Percentiles rank a stretch among this genome's conserved stretches.
Evolutionary conservation across 2,113 vertebrate genomes (phyloP).

Genomic region (Chrysochloris asiatica): DNA sequence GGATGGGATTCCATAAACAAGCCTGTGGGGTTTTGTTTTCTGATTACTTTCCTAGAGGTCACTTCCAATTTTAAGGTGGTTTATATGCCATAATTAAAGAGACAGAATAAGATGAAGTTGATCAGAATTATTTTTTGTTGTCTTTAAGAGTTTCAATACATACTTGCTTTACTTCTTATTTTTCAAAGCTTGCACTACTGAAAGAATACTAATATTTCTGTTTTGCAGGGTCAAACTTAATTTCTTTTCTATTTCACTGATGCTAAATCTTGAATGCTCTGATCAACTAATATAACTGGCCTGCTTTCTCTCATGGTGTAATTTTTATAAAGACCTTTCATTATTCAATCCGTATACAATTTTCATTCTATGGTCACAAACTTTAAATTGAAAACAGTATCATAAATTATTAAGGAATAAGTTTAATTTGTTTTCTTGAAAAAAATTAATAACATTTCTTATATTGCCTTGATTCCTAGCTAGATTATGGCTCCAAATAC

Average conservation of each 20-base stretch:
- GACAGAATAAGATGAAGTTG: neutral
- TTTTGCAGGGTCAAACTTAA: neutral
- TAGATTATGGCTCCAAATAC: neutral
- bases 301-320: neutral
- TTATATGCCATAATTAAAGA: neutral
- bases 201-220: constrained; percentile 39
- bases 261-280: neutral
- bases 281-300: neutral
- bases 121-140: constrained; percentile 52
- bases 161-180: neutral
- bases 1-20: neutral
- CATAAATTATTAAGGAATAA: neutral
- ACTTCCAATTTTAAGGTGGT: neutral
- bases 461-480: neutral
- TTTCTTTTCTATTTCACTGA: neutral
- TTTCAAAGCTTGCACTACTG: constrained; percentile 20
- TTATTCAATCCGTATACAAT: neutral
- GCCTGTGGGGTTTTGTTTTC: neutral
- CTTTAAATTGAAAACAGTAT: too few species aligned
- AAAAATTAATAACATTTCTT: neutral
- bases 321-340: neutral
- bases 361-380: neutral
- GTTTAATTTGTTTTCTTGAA: neutral
- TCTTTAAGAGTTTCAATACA: constrained; percentile 59
- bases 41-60: neutral